These are phyloP conservation scores for Drosophila truncata DNA, from an alignment of 1,140 invertebrate species.

Conservation along the genomic window DNA sequence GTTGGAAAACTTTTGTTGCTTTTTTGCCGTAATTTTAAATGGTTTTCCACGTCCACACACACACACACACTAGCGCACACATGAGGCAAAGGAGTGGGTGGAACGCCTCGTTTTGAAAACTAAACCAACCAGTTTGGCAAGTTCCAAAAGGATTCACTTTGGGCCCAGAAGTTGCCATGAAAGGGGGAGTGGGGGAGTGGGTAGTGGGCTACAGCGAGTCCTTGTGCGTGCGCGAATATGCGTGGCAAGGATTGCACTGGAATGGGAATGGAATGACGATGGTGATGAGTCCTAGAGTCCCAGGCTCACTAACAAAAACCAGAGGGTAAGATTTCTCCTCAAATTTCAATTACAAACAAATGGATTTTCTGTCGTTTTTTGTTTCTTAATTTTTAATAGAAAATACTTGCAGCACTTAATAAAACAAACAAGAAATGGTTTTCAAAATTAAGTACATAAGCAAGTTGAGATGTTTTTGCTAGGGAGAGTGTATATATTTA, in stretches of 20 bases:
- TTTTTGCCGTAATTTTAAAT: constrained; percentile 79
- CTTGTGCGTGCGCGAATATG: constrained; percentile 63
- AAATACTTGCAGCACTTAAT: neutral
- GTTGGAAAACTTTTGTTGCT: constrained; percentile 68
- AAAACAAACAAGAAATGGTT: neutral
- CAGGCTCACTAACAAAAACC: constrained; percentile 18
- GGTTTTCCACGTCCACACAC: constrained; percentile 58
- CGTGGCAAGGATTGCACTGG: constrained; percentile 54
- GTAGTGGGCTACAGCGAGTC: constrained; percentile 7
- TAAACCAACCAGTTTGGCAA: constrained; percentile 77
- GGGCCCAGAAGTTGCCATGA: constrained; percentile 36
- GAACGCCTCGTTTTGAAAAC: constrained; percentile 54
- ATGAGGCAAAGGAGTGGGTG: constrained; percentile 4
- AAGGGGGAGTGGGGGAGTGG: neutral
- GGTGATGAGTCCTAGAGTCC: constrained; percentile 36
- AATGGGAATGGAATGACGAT: constrained; percentile 36
- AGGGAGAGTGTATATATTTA: neutral
- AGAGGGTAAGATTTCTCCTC: neutral
- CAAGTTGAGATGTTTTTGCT: neutral
- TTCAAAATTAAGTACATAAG: neutral
- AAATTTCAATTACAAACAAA: neutral
- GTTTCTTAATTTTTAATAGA: neutral
- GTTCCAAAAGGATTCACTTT: constrained; percentile 63
- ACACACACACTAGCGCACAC: constrained; percentile 2
- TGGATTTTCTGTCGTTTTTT: neutral